Evolutionary conservation across 2,888 invertebrate species (phyloP).

Genomic region (Nymphalis c-album): DNA sequence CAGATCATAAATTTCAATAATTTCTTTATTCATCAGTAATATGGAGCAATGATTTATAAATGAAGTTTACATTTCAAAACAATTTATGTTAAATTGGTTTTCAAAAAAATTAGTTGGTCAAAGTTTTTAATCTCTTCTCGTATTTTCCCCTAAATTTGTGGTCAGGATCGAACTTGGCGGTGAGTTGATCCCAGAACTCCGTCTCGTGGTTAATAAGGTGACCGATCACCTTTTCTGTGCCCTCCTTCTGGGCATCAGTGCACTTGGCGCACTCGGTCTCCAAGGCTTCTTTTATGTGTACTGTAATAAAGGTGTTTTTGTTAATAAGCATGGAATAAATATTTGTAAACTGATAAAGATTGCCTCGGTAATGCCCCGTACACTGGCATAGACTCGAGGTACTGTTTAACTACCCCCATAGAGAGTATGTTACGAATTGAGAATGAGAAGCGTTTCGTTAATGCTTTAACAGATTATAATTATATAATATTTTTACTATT

Average conservation of each 20-base stretch:
- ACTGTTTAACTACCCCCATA: no score
- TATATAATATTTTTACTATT: no score
- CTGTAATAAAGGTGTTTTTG: no score
- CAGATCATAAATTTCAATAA: conserved; percentile 3
- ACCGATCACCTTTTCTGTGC: conserved; percentile 48
- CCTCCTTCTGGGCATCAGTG: conserved; percentile 47
- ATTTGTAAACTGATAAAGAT: not conserved
- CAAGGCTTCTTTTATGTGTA: conserved; percentile 57
- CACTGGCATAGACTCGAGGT: no score
- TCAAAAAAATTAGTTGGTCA: conserved; percentile 10
- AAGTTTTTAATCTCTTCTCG: conserved; percentile 49
- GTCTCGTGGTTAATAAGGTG: conserved; percentile 54
- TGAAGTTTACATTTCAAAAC: not conserved
- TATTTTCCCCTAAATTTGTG: conserved; percentile 56
- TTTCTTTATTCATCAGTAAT: conserved; percentile 13
- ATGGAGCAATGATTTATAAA: not conserved
- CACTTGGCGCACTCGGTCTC: conserved; percentile 56
- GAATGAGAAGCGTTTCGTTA: no score
- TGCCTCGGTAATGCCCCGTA: no score
- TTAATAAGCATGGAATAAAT: no score
- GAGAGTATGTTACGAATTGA: no score
- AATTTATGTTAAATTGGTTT: not conserved
- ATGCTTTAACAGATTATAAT: no score
- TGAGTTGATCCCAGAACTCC: conserved; percentile 59
- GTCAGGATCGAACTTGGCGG: conserved; percentile 62